Conservation (phyloP, 2,797 vertebrate species). For the Thripadectes ignobilis region DNA sequence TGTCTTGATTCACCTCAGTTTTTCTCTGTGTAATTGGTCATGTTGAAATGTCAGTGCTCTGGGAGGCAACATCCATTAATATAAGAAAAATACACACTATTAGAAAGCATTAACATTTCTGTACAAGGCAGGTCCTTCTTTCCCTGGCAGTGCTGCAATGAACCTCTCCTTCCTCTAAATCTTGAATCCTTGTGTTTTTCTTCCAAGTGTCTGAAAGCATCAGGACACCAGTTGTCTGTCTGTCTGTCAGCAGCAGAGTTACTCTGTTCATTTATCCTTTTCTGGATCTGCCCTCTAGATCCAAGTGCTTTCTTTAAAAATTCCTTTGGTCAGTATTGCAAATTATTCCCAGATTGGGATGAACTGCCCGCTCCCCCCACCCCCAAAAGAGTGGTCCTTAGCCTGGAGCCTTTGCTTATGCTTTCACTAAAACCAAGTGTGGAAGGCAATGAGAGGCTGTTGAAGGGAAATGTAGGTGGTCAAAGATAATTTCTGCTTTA, state of each 20-base stretch:
- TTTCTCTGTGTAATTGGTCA: neutral
- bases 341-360: neutral
- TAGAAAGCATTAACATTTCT: neutral
- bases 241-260: neutral
- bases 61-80: neutral
- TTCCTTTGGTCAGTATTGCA: neutral
- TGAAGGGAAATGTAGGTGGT: neutral
- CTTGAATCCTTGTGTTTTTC: neutral
- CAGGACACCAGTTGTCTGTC: neutral
- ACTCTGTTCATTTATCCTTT: neutral
- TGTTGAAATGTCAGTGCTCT: neutral
- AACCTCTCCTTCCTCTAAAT: neutral
- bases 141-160: neutral
- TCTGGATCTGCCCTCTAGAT: neutral
- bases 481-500: neutral
- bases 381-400: neutral
- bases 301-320: neutral
- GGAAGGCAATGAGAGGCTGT: neutral
- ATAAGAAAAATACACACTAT: neutral
- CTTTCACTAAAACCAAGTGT: neutral
- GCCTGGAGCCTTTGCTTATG: neutral
- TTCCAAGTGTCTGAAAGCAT: neutral
- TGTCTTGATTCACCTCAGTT: neutral
- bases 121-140: neutral
- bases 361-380: too few relatives aligned